Base-by-base conservation (phyloP, 2,888 invertebrate genomes). In the Agrochola macilenta region DNA sequence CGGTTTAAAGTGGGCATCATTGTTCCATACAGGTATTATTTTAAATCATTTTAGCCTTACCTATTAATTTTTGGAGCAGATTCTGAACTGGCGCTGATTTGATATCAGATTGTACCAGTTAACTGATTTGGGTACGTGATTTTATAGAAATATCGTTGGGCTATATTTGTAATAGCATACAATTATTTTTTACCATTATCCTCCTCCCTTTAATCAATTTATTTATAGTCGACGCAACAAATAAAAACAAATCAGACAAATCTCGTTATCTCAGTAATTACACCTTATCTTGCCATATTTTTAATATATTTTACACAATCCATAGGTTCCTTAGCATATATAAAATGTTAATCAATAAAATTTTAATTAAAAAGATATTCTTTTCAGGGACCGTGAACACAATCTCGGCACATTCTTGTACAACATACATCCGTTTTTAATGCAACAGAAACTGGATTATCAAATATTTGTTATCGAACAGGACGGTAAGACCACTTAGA, bases 341-440 rank as follows among this genome's bases (percentile, higher is more conserved):
- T 43, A 14, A n/a, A 46, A 20, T 49, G 7, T 49, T 4, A 20
- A 2, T 30, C 9, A n/a, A n/a, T n/a, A n/a, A n/a, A n/a, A 20
- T 46, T 66, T 20, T 2, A 2, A 9, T 20, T 2, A 4, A 9
- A 49, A n/a, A n/a, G 0, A 14, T 83, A 52, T 2, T 80, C 20
- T 7, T 92, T 91, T 4, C 91, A 97, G 98, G 76, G 97, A 98
- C 90, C 97, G 99, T 60, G 97, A 97, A 74, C 97, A 97, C 75
- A 98, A 99, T 94, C 97, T 99, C 63, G 97, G 98, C 74, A 97
- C 98, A 76, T 98, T 99, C 92, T 97, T 99, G 39, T 98, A 98
- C 92, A 98, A 99, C 94, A 97, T 99, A 89, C 99, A 99, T 94
- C 98, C 98, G n/a, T 98, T 99, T 91, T 96, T 99, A 78, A 98